A percentile compares a stretch with the other conserved stretches of the same genome.
Conservation (phyloP, 1,140 invertebrate species). For the Zaprionus kolodkinae region DNA sequence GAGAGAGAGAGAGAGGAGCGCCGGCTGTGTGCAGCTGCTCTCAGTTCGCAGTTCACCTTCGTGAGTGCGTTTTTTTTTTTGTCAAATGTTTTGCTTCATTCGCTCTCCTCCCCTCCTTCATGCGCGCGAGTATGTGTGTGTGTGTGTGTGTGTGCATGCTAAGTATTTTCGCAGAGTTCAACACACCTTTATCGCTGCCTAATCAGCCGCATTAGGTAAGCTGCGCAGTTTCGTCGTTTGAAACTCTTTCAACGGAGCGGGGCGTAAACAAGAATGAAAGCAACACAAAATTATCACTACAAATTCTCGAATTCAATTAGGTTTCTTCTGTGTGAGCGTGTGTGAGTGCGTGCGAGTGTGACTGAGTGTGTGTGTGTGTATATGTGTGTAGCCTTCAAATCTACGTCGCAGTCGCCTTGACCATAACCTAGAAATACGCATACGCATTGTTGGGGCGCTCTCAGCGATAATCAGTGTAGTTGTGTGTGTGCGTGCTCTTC, state of each 20-base stretch:
- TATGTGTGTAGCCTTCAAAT: conserved; percentile 69
- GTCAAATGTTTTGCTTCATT: conserved; percentile 6
- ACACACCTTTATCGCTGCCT: conserved; percentile 70
- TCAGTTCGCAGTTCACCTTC: not conserved
- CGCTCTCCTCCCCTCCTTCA: not conserved
- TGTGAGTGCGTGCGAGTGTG: conserved; percentile 11
- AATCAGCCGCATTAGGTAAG: conserved; percentile 48
- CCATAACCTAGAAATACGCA: conserved; percentile 75
- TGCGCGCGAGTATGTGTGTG: not conserved
- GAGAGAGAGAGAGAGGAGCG: not conserved
- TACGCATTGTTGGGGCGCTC: conserved; percentile 37
- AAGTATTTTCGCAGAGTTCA: conserved; percentile 66
- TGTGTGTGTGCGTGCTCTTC: conserved; percentile 7
- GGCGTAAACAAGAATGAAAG: conserved; percentile 69
- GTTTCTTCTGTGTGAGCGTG: not conserved
- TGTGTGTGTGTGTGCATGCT: conserved; percentile 4
- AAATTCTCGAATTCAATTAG: conserved; percentile 46
- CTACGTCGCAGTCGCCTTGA: conserved; percentile 70
- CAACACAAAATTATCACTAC: conserved; percentile 55
- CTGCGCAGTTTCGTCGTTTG: conserved; percentile 39
- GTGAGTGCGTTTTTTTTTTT: not conserved
- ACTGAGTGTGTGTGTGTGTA: not conserved
- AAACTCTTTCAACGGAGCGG: conserved; percentile 25
- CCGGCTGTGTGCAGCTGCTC: too few relatives aligned
- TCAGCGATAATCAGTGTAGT: conserved; percentile 38